These are phyloP conservation scores for Troides aeacus DNA, from an alignment of 2,888 invertebrate species.

Conservation along the genomic window DNA sequence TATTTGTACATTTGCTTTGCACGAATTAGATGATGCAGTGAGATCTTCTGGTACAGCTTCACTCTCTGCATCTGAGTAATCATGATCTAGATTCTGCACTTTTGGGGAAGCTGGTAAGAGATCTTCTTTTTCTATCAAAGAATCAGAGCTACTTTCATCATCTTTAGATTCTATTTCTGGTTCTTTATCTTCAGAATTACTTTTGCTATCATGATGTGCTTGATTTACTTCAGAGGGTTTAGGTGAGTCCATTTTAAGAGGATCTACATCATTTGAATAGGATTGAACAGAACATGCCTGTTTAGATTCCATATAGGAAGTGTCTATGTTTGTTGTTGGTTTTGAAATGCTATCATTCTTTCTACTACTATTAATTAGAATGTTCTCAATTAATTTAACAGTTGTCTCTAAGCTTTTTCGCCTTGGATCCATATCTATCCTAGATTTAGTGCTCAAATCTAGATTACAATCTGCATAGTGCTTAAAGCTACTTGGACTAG, in stretches of 20 bases:
- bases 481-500: conserved; percentile 30
- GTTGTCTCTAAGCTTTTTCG: conserved; percentile 64
- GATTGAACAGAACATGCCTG: conserved; percentile 8
- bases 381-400: conserved; percentile 62
- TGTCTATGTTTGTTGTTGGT: not conserved
- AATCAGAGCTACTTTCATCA: conserved; percentile 20
- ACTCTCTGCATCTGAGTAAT: conserved; percentile 31
- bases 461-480: conserved; percentile 39
- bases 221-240: conserved; percentile 16
- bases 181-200: conserved; percentile 12
- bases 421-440: conserved; percentile 41
- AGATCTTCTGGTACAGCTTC: conserved; percentile 27
- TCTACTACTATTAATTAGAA: conserved; percentile 48
- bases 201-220: conserved; percentile 19
- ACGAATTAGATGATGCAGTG: conserved; percentile 29
- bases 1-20: conserved; percentile 17
- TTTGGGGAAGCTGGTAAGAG: not conserved
- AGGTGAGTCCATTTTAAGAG: conserved; percentile 3
- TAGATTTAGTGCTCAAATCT: conserved; percentile 32
- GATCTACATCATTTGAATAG: conserved; percentile 12
- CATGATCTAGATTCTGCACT: conserved; percentile 1
- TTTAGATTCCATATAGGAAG: conserved; percentile 13
- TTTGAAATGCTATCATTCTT: conserved; percentile 19
- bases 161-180: conserved; percentile 26
- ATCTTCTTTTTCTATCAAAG: conserved; percentile 10